Evolutionary conservation across 2,888 invertebrate genomes (phyloP), one percentile per base, ranked within the genome.

Genomic region (Xanthorhoe spadicearia): DNA sequence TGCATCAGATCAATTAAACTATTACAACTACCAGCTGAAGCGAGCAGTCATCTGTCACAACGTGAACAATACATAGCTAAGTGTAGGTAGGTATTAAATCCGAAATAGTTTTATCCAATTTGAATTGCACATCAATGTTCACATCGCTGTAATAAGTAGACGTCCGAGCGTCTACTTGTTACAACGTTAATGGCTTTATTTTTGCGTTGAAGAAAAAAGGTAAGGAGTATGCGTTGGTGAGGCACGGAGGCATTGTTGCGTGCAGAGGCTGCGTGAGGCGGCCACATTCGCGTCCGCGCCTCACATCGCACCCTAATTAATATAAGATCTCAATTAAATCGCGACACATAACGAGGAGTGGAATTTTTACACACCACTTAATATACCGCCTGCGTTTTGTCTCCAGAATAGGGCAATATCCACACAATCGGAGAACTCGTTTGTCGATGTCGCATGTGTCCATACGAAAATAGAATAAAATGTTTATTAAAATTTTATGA

Each of bases 251-350:
- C 73, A 77, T 66, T 74, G 84, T 92, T 89, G 92, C 92, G 92
- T 90, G 92, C 83, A 74, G 82, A 77, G 82, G 80, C 84, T 92
- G 92, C 93, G 92, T 93, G 92, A 84, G 90, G 86, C 85, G 85
- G 86, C 78, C 89, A 89, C 90, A 89, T 92, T 90, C 87, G 83
- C 83, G 79, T 81, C 81, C 82, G 79, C 82, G 84, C 83, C 83
- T 87, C 91, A 89, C 90, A 87, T 89, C 82, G 85, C 88, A 86
- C 88, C 85, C 92, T 92, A 93, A 93, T 93, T 93, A 93, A 93
- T 93, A 93, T 92, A 92, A 92, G 92, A 92, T 93, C 93, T 93
- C 93, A 93, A 93, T 93, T 93, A 93, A 93, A 92, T 86, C 84
- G 90, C 89, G 89, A 92, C 92, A 91, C 87, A 90, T 89, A 90